These are phyloP conservation scores for Centropus unirufus DNA, from an alignment of 2,113 vertebrate genomes.

Conservation along the genomic window DNA sequence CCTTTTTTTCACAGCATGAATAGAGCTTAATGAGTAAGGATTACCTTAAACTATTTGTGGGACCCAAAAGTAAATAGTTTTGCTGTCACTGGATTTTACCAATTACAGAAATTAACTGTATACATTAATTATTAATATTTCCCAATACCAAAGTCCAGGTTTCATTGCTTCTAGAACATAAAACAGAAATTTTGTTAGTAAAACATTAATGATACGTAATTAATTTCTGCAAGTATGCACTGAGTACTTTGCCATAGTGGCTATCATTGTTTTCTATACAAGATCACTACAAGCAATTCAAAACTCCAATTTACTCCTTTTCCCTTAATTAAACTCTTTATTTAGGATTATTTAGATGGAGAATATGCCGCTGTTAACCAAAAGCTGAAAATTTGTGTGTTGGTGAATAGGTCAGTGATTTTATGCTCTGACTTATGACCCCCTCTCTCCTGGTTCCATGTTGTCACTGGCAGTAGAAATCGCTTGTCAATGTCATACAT, in stretches of 20 bases:
- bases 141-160: not conserved
- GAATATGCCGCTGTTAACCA: not conserved
- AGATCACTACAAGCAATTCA: not conserved
- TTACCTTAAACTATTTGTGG: not conserved
- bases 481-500: not conserved
- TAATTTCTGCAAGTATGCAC: not conserved
- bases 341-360: not conserved
- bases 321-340: not conserved
- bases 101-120: not conserved
- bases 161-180: not conserved
- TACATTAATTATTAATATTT: not conserved
- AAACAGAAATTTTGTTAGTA: not conserved
- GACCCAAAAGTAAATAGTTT: not conserved
- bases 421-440: not conserved
- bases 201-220: not conserved
- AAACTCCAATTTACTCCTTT: not conserved
- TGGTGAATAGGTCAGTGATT: not conserved
- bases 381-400: not conserved
- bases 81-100: not conserved
- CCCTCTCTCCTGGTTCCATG: not conserved
- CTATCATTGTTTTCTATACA: not conserved
- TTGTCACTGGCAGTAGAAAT: not conserved
- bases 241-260: accelerated
- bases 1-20: not conserved
- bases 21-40: not conserved